Evolutionary conservation across 2,113 vertebrate genomes (phyloP), one percentile per base, ranked within the genome.

Genomic region (Desmodus rotundus): DNA sequence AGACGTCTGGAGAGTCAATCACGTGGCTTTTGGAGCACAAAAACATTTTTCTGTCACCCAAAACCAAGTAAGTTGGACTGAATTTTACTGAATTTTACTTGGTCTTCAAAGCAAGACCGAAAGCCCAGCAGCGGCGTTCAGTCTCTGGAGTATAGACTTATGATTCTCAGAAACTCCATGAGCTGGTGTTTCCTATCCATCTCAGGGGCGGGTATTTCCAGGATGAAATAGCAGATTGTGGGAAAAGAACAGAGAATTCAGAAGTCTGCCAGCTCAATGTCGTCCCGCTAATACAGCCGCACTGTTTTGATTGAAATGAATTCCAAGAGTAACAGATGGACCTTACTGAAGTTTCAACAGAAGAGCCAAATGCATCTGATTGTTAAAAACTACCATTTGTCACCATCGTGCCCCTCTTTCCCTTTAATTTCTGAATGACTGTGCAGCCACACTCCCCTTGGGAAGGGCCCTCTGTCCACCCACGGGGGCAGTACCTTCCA

Each of bases 321-420:
- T 81, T 94, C 82, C 82, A 88, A 82, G 72, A 91, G 70, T 1
- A 90, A 91, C 85, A 94, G 85, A 88, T 74, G 83, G 54, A 33
- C 6, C 24, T 36, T 36, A 7, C 61, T 65, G 47, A 80, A 17
- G 36, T 43, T 80, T 89, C 74, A 80, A 36, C 43, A 63, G 28
- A 36, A 36, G 16, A 56, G 63, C 47, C 41, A 54, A 89, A 87
- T 1, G 43, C 50, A 47, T 41, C 22, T 24, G 43, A 67, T 63
- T 72, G 54, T 86, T 84, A 16, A 88, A 92, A 84, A 87, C 36
- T 68, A 50, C 52, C 87, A 76, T 58, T 58, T 87, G 43, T 76
- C 76, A 58, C 56, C n/a, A 78, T 50, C 0, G 2, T 26, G 28
- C 2, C 36, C 22, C 14, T 38, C 41, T 56, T 72, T 41, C 26